Base-by-base conservation (phyloP, 2,888 invertebrate species). In the Corbicula japonica region DNA sequence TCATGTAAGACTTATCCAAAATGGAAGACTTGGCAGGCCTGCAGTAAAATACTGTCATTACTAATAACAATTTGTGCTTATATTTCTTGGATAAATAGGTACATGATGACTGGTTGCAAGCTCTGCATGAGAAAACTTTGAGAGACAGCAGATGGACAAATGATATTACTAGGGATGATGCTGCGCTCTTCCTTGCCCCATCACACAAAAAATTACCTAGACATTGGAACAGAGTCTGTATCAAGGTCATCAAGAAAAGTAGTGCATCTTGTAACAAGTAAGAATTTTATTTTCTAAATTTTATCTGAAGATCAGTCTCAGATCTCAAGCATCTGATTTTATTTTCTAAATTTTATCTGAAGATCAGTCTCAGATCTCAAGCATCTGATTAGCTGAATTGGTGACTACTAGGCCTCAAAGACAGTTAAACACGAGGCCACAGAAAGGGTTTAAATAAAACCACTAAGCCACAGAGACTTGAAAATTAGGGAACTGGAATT, bases 141-240 rank as follows among this genome's bases (percentile, higher is more conserved):
- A 68, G 73, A 23, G 76, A 72, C 26, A 28, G 62, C 34, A 65
- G 50, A 5, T 69, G 72, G 68, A 46, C 72, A 21, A 48, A 46
- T 28, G 46, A 38, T 18, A 70, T 84, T 6, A 76, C 65, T 48
- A 32, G 71, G 18, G 75, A 79, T 48, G 86, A 89, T 61, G 87
- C 87, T 52, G 87, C 89, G 21, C 85, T 88, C 18, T 85, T 86
- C 8, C 80, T 92, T 28, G 90, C 92, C 4, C 83, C 86, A 18
- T 91, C 92, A 21, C 87, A 86, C 61, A 73, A 81, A 21, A 80
- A 65, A 18, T 58, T 89, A 23, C 90, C 90, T 15, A 71, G 74
- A 28, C 86, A 88, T 44, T 92, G 91, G 91, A 80, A 76, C 8
- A 81, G 90, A 56, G 84, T 92, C 28, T 86, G 87, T 35, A 81